Evolutionary conservation across 1,140 invertebrate species (phyloP), one percentile per base, ranked within the genome.

Genomic region (Drosophila carrolli): DNA sequence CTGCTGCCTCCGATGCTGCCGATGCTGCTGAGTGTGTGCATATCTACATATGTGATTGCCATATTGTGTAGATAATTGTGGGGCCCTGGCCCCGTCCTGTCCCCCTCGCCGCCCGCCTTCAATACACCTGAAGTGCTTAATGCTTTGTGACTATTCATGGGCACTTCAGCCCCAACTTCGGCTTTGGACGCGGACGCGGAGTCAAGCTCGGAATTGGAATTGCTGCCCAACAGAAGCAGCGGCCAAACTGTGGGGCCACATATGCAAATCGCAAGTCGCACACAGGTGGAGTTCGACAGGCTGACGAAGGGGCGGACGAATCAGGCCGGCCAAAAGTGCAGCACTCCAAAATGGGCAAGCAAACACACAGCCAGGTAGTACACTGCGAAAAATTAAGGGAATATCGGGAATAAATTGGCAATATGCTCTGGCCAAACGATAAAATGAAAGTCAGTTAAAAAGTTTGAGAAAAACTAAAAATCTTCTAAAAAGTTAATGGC

Each of bases 51-150:
- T 89, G 84, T 89, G 84, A 89, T 89, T 89, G 84, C 84, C 84
- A 89, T 89, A 89, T 89, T 89, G 84, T 89, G 85, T 89, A 89
- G 84, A 89, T 89, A 89, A 89, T 89, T 89, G 84, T 89, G 84
- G 75, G 61, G 54, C 67, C 76, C 72, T 67, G 62, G 75, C 40
- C 59, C 54, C 27, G 43, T 43, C 67, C 65, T 9, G 9, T 5
- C 43, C 43, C 43, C 6, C 0, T 19, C 44, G 9, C 5, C 59
- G 19, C 40, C 40, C 59, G 37, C 48, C 2, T 46, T 38, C 47
- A 41, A 78, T 68, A 79, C 73, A 75, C 73, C 61, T 89, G 70
- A 89, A 89, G 84, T 89, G 84, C 80, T 89, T 89, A 89, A 89
- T 89, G 84, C 84, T 89, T 89, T 89, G 84, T 89, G 84, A 89